phyloP scores from a whole-genome alignment of 2,888 invertebrate genomes.

The Resseliella maxima region DNA sequence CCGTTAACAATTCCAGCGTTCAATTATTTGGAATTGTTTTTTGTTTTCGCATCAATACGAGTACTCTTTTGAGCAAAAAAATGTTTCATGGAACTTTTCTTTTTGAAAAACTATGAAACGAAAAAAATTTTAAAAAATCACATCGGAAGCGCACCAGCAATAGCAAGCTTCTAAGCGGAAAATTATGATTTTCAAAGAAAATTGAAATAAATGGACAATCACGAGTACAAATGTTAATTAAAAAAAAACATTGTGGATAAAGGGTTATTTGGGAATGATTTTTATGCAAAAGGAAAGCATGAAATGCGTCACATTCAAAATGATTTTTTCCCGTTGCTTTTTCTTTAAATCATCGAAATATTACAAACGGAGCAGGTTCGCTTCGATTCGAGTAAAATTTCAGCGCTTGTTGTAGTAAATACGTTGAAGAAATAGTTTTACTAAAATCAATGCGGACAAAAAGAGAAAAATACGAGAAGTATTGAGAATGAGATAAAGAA shows the following conservation, averaged over 20 bases:
- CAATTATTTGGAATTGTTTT: not conserved
- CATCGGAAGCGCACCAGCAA: not conserved
- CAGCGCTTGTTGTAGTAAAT: conserved; percentile 40
- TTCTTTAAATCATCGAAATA: not conserved
- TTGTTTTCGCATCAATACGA: not conserved
- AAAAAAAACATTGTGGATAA: not conserved
- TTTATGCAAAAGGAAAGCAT: not conserved
- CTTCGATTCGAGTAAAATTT: not conserved
- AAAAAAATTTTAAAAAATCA: not conserved
- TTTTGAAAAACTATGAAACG: not conserved
- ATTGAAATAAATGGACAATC: conserved; percentile 25
- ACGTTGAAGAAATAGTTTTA: conserved; percentile 20
- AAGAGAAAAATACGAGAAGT: not conserved
- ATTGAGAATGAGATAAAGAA: conserved; percentile 41
- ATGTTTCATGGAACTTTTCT: not conserved
- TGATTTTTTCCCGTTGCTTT: conserved; percentile 28
- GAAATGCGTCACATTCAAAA: not conserved
- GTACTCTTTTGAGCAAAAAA: not conserved
- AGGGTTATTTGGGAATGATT: not conserved
- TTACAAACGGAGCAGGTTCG: conserved; percentile 22
- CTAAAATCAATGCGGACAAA: conserved; percentile 6
- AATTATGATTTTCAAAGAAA: not conserved
- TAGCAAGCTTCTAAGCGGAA: not conserved
- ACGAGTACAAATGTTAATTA: not conserved
- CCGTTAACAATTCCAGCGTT: conserved; percentile 19